A percentile compares a stretch with the other conserved stretches of the same genome.
Evolutionary conservation across 92 coral and sea anemone genomes (phyloP).

Genomic region (Hydrozoanthus gracilis): DNA sequence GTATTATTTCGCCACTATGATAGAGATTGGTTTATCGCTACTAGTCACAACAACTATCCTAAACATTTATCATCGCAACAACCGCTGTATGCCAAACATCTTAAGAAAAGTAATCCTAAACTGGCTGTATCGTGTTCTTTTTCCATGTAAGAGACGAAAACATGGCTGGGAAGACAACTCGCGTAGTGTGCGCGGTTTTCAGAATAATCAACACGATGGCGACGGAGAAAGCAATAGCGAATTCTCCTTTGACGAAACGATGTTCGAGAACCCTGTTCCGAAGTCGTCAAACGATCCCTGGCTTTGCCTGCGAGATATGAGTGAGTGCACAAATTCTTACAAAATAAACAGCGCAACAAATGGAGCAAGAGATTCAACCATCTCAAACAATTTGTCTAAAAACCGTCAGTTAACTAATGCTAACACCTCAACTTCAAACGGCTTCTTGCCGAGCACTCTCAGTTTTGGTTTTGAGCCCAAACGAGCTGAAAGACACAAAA

Average conservation of each 20-base stretch:
- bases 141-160: slow-evolving; percentile 35
- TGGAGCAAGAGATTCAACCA: slow-evolving; percentile 3
- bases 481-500: slow-evolving; percentile 3
- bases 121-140: slow-evolving; percentile 57
- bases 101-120: slow-evolving; percentile 58
- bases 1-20: slow-evolving; percentile 68
- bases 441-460: slow-evolving; percentile 1
- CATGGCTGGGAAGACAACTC: slow-evolving; percentile 9
- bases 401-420: slow-evolving; percentile 16
- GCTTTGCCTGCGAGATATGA: slow-evolving; percentile 18
- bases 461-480: slow-evolving; percentile 21
- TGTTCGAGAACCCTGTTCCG: slow-evolving; percentile 33
- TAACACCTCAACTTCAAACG: neutral
- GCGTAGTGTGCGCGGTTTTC: neutral
- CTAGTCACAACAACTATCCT: slow-evolving; percentile 65
- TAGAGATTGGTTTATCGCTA: slow-evolving; percentile 65
- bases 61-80: slow-evolving; percentile 69
- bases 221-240: slow-evolving; percentile 37
- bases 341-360: neutral
- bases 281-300: slow-evolving; percentile 18
- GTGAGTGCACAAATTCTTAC: slow-evolving; percentile 13
- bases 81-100: slow-evolving; percentile 67
- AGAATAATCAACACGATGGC: neutral
- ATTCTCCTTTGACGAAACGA: slow-evolving; percentile 36
- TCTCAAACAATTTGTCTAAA: slow-evolving; percentile 28